A percentile compares a stretch with the other conserved stretches of the same genome.
These are phyloP conservation scores for Papilio glaucus DNA, from an alignment of 1,140 invertebrate species.

Conservation along the genomic window DNA sequence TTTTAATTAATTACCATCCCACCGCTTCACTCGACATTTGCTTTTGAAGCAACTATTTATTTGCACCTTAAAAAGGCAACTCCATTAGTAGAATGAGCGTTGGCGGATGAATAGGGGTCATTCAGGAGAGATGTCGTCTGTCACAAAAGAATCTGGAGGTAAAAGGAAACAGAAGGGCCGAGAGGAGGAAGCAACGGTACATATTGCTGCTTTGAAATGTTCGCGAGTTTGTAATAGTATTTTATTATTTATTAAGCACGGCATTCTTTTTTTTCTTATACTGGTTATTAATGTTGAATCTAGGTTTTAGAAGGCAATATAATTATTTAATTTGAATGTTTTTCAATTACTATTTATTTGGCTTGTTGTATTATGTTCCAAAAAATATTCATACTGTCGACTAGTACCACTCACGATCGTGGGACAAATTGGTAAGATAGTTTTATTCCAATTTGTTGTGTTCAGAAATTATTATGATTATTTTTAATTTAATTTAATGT, in stretches of 20 bases:
- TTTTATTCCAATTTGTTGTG: too few species aligned
- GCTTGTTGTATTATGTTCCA: background rate
- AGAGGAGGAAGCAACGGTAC: constrained; percentile 39
- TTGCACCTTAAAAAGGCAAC: constrained; percentile 78
- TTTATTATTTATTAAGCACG: constrained; percentile 1
- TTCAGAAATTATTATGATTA: too few species aligned
- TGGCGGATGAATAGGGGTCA: constrained; percentile 74
- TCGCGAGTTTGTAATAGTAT: background rate
- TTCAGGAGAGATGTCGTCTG: constrained; percentile 78
- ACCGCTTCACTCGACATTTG: constrained; percentile 53
- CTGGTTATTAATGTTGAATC: background rate
- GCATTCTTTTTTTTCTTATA: background rate
- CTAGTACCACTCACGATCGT: too few species aligned
- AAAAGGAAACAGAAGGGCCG: constrained; percentile 51
- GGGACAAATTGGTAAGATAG: too few species aligned
- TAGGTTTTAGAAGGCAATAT: background rate
- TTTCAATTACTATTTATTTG: background rate
- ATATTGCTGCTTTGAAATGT: constrained; percentile 32
- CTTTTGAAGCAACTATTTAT: constrained; percentile 73
- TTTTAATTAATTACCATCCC: constrained; percentile 76
- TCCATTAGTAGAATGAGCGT: constrained; percentile 80
- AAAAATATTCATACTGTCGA: too few species aligned
- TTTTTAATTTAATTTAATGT: too few species aligned
- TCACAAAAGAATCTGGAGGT: constrained; percentile 58
- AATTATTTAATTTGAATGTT: background rate